Percentiles rank a stretch among this genome's conserved stretches.
These are phyloP conservation scores for Cervus canadensis DNA, from an alignment of 2,113 vertebrate species.

Conservation along the genomic window DNA sequence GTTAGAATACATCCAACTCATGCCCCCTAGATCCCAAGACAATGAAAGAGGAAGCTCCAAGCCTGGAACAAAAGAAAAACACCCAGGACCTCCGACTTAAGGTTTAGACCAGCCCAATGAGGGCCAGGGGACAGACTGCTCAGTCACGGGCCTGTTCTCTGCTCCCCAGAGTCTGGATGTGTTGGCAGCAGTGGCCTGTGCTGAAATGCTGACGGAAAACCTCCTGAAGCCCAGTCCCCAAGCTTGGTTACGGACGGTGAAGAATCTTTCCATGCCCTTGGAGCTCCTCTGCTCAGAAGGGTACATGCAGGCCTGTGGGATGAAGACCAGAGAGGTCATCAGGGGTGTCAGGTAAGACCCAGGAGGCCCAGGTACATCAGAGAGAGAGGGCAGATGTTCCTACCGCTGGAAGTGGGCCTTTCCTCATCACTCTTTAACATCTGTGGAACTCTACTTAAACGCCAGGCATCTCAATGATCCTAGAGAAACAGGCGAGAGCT, in stretches of 20 bases:
- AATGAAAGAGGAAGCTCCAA: rapidly evolving
- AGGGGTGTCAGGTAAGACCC: conserved; percentile 68
- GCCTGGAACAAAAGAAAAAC: too few relatives aligned
- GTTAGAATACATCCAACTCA: neutral
- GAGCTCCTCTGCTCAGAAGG: conserved; percentile 88
- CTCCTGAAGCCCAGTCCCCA: conserved; percentile 65
- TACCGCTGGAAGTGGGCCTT: rapidly evolving
- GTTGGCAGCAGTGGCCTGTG: conserved; percentile 85
- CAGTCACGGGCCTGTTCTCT: neutral
- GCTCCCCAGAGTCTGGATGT: conserved; percentile 85
- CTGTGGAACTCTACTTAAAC: rapidly evolving
- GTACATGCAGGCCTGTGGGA: conserved; percentile 62
- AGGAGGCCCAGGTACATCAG: neutral
- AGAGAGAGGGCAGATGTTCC: neutral
- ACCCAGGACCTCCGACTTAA: neutral
- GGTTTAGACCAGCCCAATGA: rapidly evolving
- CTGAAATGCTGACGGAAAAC: conserved; percentile 84
- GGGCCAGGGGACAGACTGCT: rapidly evolving
- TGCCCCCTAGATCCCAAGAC: rapidly evolving
- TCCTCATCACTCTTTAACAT: rapidly evolving
- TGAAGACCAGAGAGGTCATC: conserved; percentile 68
- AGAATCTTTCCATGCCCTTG: conserved; percentile 87
- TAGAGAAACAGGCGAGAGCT: rapidly evolving
- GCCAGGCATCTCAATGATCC: rapidly evolving
- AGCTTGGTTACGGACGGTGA: conserved; percentile 88